Conservation (phyloP, 1,140 invertebrate species). For the Lethocerus indicus region DNA sequence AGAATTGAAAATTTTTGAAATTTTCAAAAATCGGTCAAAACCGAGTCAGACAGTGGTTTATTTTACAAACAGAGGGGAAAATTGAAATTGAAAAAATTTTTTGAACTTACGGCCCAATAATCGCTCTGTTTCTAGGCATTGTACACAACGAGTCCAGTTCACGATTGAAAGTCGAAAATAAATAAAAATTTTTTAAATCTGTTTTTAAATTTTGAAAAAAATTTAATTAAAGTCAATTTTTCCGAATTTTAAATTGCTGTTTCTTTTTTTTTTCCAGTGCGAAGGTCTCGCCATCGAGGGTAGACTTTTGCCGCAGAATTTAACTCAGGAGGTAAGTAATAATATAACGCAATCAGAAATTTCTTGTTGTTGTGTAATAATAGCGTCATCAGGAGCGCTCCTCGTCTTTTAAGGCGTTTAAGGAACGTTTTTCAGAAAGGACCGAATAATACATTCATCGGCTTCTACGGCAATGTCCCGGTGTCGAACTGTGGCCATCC, state of each 20-base stretch:
- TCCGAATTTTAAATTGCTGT: not conserved
- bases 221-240: not conserved
- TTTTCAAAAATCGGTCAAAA: too few species aligned
- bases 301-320: conserved; percentile 67
- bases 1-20: too few species aligned
- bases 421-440: too few species aligned
- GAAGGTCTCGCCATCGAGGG: conserved; percentile 82
- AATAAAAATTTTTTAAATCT: not conserved
- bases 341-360: too few species aligned
- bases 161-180: not conserved
- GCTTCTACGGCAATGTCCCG: too few species aligned
- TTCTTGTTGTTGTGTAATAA: too few species aligned
- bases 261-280: conserved; percentile 47
- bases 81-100: not conserved
- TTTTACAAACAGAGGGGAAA: too few species aligned
- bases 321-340: conserved; percentile 63
- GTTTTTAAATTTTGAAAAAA: not conserved
- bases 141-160: not conserved
- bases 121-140: not conserved
- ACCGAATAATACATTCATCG: too few species aligned
- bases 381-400: too few species aligned
- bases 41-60: too few species aligned
- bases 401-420: too few species aligned
- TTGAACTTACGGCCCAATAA: not conserved
- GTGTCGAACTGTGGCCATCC: too few species aligned